Conservation (phyloP, 92 coral and sea anemone genomes). For the Scolanthus callimorphus region DNA sequence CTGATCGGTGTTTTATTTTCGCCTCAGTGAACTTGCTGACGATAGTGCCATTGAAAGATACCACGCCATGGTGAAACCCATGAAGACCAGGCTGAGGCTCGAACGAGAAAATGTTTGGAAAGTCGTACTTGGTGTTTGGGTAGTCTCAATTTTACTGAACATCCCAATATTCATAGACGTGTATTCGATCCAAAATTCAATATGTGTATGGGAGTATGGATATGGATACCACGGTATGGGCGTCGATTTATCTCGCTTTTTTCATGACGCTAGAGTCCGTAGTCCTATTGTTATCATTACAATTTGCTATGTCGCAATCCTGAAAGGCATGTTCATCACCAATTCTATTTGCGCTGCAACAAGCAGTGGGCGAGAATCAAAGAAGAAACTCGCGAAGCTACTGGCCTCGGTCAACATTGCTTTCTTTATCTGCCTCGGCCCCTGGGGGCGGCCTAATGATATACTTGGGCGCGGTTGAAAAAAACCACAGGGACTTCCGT, state of each 20-base stretch:
- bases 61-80: conserved; percentile 49
- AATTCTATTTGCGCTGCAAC: conserved; percentile 28
- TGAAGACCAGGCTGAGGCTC: conserved; percentile 35
- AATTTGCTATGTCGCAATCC: conserved; percentile 40
- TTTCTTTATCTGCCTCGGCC: conserved; percentile 24
- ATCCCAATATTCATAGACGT: conserved; percentile 38
- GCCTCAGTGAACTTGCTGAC: conserved; percentile 43
- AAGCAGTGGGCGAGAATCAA: conserved; percentile 15
- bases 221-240: conserved; percentile 12
- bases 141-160: conserved; percentile 10
- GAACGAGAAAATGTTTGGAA: conserved; percentile 22
- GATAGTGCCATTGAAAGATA: conserved; percentile 51
- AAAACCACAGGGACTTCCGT: background rate
- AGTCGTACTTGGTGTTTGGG: conserved; percentile 34
- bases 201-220: conserved; percentile 35
- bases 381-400: conserved; percentile 33
- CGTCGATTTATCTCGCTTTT: conserved; percentile 24
- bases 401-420: conserved; percentile 29
- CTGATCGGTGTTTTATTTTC: conserved; percentile 25
- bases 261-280: conserved; percentile 24
- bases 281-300: conserved; percentile 28
- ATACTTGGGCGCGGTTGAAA: conserved; percentile 25
- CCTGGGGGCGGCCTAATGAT: conserved; percentile 34
- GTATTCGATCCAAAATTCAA: conserved; percentile 9
- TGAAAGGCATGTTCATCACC: conserved; percentile 45